Conservation (phyloP, 2,888 invertebrate genomes). For the Phania funesta region DNA sequence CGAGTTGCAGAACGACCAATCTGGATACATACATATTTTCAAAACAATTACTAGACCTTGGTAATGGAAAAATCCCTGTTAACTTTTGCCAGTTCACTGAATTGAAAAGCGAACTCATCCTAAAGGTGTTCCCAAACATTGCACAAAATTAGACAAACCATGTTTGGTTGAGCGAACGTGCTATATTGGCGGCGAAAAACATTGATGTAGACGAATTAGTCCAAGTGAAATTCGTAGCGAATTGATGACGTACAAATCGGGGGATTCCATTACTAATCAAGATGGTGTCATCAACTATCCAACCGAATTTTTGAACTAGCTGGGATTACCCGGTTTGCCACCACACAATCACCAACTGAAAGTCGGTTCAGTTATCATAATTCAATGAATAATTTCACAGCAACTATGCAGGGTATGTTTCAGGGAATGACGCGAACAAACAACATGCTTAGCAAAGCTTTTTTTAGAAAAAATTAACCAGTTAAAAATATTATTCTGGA, state of each 20-base stretch:
- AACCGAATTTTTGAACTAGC: conserved; percentile 7
- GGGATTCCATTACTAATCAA: not conserved
- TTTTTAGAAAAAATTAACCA: no score
- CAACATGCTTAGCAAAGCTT: no score
- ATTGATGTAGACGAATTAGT: not conserved
- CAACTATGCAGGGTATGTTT: no score
- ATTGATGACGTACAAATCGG: not conserved
- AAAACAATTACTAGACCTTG: no score
- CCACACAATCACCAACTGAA: conserved; percentile 21
- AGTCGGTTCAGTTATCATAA: not conserved
- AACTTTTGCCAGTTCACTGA: no score
- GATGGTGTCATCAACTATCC: not conserved
- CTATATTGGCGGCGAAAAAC: conserved; percentile 35
- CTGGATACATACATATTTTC: no score
- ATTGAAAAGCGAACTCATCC: no score
- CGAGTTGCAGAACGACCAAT: no score
- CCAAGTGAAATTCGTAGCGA: not conserved
- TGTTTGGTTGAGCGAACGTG: conserved; percentile 8
- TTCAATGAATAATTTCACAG: no score
- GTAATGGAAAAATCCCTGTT: no score
- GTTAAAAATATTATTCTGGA: no score
- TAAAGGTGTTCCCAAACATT: conserved; percentile 21
- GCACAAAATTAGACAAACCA: conserved; percentile 26
- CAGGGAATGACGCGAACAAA: no score
- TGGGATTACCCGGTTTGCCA: conserved; percentile 11